Evolutionary conservation across 2,113 vertebrate genomes (phyloP).

Genomic region (Oncorhynchus mykiss): DNA sequence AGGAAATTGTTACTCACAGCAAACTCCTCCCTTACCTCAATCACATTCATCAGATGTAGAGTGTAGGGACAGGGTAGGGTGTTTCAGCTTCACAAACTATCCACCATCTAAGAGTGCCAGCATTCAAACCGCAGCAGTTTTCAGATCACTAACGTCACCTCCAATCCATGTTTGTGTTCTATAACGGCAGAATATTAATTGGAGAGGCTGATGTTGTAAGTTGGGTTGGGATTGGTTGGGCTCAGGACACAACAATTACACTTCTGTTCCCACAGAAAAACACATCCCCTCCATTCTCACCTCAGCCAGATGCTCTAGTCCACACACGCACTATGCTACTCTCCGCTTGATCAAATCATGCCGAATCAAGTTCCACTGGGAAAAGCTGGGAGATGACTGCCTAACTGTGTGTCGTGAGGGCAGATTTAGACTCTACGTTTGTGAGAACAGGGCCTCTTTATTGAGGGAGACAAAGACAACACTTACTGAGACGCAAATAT

Average conservation of each 20-base stretch:
- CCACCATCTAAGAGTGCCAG: neutral
- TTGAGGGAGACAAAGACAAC: neutral
- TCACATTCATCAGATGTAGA: constrained; percentile 12
- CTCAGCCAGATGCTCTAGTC: constrained; percentile 1
- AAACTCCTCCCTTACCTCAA: neutral
- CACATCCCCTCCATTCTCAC: constrained; percentile 10
- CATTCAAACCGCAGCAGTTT: constrained; percentile 30
- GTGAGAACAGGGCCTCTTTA: neutral
- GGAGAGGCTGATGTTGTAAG: constrained; percentile 19
- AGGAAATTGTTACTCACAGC: neutral
- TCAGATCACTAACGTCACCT: constrained; percentile 19
- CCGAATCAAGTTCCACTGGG: constrained; percentile 16
- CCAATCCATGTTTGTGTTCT: constrained; percentile 31
- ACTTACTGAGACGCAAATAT: neutral
- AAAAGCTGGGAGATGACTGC: neutral
- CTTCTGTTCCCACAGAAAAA: constrained; percentile 9
- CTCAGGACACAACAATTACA: constrained; percentile 31
- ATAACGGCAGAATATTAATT: constrained; percentile 6
- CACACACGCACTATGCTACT: neutral
- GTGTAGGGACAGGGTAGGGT: constrained; percentile 1
- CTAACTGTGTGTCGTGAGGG: neutral
- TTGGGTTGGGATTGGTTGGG: neutral
- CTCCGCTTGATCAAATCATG: constrained; percentile 7
- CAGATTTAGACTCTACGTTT: neutral
- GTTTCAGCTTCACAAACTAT: constrained; percentile 23